Percentiles rank a stretch among this genome's conserved stretches.
These are phyloP conservation scores for Plebejus melissa DNA, from an alignment of 2,888 invertebrate genomes.

Conservation along the genomic window DNA sequence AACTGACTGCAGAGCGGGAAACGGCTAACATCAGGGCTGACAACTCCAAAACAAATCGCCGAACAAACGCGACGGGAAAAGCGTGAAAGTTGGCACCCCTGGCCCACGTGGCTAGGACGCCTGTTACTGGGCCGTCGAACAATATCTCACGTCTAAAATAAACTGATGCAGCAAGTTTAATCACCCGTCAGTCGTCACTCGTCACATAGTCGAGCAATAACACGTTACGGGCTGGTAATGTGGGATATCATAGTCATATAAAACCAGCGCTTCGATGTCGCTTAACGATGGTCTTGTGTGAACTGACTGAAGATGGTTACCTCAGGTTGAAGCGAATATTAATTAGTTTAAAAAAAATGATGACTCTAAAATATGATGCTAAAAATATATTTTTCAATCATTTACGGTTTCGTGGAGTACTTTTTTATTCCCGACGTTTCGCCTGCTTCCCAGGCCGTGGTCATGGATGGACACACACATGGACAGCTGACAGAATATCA, in stretches of 20 bases:
- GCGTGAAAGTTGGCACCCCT: background rate
- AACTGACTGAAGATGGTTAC: no score
- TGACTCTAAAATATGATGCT: no score
- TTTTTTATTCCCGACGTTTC: no score
- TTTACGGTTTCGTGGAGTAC: no score
- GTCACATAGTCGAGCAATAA: background rate
- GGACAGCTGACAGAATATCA: no score
- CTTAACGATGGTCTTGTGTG: no score
- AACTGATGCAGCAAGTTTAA: conserved; percentile 21
- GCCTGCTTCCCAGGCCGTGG: no score
- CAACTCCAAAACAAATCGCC: background rate
- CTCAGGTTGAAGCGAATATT: no score
- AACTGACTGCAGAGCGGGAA: conserved; percentile 1
- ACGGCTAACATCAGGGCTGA: conserved; percentile 11
- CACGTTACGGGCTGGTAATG: background rate
- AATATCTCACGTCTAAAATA: conserved; percentile 21
- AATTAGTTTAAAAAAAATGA: no score
- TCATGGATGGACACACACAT: no score
- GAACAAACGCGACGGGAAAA: background rate
- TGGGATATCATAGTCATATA: background rate
- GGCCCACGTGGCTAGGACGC: conserved; percentile 33
- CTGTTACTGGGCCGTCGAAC: conserved; percentile 27
- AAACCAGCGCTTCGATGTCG: no score
- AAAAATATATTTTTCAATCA: no score
- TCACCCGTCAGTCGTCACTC: conserved; percentile 17